phyloP scores from a whole-genome alignment of 2,888 invertebrate genomes.

The Epirrhoe alternata region DNA sequence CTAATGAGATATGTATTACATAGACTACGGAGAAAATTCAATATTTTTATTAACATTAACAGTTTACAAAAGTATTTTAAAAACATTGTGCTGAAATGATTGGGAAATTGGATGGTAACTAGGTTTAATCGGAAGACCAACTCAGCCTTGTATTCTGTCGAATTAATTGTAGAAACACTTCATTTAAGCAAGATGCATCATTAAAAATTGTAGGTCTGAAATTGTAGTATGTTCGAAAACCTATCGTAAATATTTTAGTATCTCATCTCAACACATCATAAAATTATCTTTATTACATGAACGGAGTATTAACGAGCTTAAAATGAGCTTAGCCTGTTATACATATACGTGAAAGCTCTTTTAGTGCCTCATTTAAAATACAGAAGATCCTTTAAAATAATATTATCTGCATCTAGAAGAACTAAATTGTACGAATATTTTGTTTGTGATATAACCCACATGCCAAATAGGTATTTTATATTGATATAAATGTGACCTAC shows the following conservation, averaged over 20 bases:
- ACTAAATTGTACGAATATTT: neutral
- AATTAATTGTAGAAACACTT: neutral
- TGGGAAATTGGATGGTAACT: no score
- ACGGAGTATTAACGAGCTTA: conserved; percentile 13
- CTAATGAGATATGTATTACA: no score
- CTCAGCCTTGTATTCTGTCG: no score
- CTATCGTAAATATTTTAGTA: conserved; percentile 25
- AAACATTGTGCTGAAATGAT: no score
- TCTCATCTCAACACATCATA: conserved; percentile 4
- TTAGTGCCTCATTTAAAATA: conserved; percentile 2
- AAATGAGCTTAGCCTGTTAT: conserved; percentile 5
- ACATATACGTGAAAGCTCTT: neutral
- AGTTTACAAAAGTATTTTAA: no score
- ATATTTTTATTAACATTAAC: no score
- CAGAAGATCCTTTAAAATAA: neutral
- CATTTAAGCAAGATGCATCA: neutral
- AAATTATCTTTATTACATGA: conserved; percentile 17
- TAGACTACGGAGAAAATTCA: no score
- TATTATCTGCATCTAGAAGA: no score
- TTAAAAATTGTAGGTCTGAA: neutral
- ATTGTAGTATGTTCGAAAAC: conserved; percentile 6
- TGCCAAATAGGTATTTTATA: neutral
- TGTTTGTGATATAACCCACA: neutral
- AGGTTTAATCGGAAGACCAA: no score
- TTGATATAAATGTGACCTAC: neutral